Percentiles rank a stretch among this genome's conserved stretches.
Conservation (phyloP, 2,113 vertebrate genomes). For the Gymnarchus niloticus region DNA sequence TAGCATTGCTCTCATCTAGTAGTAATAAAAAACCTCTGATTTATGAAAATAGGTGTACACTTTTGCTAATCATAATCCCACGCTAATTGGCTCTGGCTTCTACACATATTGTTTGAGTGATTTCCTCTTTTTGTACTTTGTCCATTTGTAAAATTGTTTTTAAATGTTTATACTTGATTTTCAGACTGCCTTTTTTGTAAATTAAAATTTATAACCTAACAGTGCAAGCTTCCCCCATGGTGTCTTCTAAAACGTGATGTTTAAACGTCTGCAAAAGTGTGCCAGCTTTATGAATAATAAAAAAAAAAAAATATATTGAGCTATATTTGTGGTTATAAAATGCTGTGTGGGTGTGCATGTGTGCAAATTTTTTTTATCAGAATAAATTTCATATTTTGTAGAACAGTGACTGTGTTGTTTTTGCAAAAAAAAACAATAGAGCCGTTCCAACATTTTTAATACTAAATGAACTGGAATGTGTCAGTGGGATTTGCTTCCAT, state of each 20-base stretch:
- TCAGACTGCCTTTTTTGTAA: slow-evolving; percentile 99
- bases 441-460: too few relatives aligned
- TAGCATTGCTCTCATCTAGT: slow-evolving; percentile 54
- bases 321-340: slow-evolving; percentile 78
- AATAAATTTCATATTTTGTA: slow-evolving; percentile 99
- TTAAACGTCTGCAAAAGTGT: slow-evolving; percentile 75
- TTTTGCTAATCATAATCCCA: slow-evolving; percentile 37
- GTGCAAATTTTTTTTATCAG: slow-evolving; percentile 80
- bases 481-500: too few relatives aligned
- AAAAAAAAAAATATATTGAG: slow-evolving; percentile 61
- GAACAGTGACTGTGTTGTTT: slow-evolving; percentile 40
- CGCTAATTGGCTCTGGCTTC: slow-evolving; percentile 57
- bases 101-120: slow-evolving; percentile 64
- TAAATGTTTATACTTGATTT: slow-evolving; percentile 99
- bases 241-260: slow-evolving; percentile 89
- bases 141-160: slow-evolving; percentile 98
- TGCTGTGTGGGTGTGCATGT: slow-evolving; percentile 92
- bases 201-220: slow-evolving; percentile 73
- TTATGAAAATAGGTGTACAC: slow-evolving; percentile 44
- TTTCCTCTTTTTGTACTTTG: slow-evolving; percentile 89
- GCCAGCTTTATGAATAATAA: slow-evolving; percentile 72
- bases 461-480: too few relatives aligned
- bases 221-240: slow-evolving; percentile 84
- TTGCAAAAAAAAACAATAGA: slow-evolving; percentile 14
- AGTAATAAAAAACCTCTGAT: slow-evolving; percentile 43